A percentile compares a stretch with the other conserved stretches of the same genome.
Conservation (phyloP, 2,113 vertebrate genomes). For the Cacatua alba region DNA sequence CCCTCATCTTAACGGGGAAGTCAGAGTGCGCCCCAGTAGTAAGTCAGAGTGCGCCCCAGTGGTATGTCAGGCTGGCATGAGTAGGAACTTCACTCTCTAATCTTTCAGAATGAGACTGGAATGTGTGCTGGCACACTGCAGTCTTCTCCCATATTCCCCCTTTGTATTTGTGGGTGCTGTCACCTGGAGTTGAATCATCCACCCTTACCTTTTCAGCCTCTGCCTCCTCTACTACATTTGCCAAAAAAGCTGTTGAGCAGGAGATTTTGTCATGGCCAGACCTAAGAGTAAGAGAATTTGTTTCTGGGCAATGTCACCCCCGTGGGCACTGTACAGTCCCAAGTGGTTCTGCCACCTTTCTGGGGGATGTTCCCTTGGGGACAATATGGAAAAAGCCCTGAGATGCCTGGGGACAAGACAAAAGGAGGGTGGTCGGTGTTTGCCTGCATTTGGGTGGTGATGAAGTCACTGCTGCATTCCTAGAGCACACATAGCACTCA, state of each 20-base stretch:
- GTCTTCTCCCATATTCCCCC: background rate
- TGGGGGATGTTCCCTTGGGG: background rate
- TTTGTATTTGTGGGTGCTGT: background rate
- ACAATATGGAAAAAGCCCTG: background rate
- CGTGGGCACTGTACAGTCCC: accelerated
- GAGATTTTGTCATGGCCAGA: background rate
- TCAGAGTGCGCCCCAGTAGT: background rate
- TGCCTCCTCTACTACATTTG: background rate
- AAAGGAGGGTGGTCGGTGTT: background rate
- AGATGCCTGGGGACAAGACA: background rate
- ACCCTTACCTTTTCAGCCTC: background rate
- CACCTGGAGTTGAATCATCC: background rate
- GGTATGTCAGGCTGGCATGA: background rate
- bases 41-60: background rate
- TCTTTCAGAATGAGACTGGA: background rate
- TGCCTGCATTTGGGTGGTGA: background rate
- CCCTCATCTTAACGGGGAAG: background rate
- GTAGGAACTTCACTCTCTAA: background rate
- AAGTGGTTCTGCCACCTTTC: background rate
- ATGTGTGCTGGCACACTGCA: background rate
- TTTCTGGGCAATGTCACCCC: accelerated
- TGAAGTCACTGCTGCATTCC: background rate
- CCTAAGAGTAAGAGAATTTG: background rate
- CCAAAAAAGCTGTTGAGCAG: background rate
- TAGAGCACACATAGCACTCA: background rate